phyloP scores from a whole-genome alignment of 2,113 vertebrate genomes.

The Hippocampus mohnikei region DNA sequence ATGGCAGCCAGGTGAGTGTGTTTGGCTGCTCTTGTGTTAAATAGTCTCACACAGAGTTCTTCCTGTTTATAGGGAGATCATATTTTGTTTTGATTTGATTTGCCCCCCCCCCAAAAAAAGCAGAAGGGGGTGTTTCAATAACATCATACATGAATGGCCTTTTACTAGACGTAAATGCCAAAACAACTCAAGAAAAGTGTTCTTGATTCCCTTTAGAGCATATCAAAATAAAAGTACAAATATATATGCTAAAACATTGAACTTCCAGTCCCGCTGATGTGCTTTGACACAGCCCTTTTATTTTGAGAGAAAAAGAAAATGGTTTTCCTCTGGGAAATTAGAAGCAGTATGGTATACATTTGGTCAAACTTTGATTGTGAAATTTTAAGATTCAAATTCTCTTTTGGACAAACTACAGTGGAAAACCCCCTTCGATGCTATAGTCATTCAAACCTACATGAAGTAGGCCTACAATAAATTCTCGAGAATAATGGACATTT shows the following conservation, averaged over 20 bases:
- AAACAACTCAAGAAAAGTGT: background rate
- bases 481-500: too few species aligned
- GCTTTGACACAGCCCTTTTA: background rate
- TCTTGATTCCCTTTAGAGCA: background rate
- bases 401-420: too few species aligned
- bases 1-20: constrained; percentile 20
- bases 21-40: constrained; percentile 18
- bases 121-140: background rate
- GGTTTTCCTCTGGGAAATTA: too few species aligned
- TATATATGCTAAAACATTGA: background rate
- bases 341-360: too few species aligned
- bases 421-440: too few species aligned
- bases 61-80: background rate
- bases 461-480: too few species aligned
- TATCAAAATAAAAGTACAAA: background rate
- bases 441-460: too few species aligned
- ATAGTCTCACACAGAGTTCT: background rate
- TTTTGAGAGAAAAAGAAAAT: too few species aligned
- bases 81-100: background rate
- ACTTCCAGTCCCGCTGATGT: background rate
- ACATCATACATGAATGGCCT: background rate
- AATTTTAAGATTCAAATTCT: too few species aligned
- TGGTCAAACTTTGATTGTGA: too few species aligned
- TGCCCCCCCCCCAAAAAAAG: too few species aligned
- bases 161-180: background rate